A percentile compares a stretch with the other conserved stretches of the same genome.
phyloP scores from a whole-genome alignment of 2,888 invertebrate species.

The Callosobruchus maculatus region DNA sequence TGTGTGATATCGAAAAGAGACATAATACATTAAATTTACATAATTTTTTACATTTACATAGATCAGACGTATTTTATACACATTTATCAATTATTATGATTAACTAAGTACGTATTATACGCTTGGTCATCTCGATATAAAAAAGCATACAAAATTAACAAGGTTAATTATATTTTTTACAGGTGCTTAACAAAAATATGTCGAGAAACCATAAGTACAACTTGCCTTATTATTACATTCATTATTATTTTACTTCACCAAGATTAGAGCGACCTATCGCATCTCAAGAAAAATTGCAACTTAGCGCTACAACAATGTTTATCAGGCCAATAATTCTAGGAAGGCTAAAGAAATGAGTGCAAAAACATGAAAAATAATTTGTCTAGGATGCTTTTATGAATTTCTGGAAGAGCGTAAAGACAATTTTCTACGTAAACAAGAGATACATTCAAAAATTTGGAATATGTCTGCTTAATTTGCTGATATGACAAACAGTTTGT shows the following conservation, averaged over 20 bases:
- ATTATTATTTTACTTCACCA: neutral
- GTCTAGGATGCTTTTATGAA: too few relatives aligned
- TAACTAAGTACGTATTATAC: neutral
- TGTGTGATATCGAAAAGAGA: neutral
- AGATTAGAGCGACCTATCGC: too few relatives aligned
- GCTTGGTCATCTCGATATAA: neutral
- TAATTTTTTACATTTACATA: neutral
- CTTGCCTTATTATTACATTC: neutral
- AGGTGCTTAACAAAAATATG: neutral
- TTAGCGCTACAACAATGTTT: too few relatives aligned
- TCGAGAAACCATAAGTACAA: neutral
- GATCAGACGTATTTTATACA: neutral
- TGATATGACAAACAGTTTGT: too few relatives aligned
- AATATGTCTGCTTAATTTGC: too few relatives aligned
- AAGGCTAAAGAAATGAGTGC: too few relatives aligned
- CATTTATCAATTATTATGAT: neutral
- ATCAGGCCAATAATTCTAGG: too few relatives aligned
- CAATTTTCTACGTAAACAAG: too few relatives aligned
- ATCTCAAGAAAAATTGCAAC: too few relatives aligned
- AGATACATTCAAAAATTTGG: too few relatives aligned
- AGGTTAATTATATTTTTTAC: neutral
- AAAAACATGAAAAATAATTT: too few relatives aligned
- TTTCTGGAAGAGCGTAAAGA: too few relatives aligned
- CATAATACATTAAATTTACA: neutral
- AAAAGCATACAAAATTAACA: neutral